Evolutionary conservation across 2,888 invertebrate genomes (phyloP), one percentile per base, ranked within the genome.

Genomic region (Cylindroiulus punctatus): DNA sequence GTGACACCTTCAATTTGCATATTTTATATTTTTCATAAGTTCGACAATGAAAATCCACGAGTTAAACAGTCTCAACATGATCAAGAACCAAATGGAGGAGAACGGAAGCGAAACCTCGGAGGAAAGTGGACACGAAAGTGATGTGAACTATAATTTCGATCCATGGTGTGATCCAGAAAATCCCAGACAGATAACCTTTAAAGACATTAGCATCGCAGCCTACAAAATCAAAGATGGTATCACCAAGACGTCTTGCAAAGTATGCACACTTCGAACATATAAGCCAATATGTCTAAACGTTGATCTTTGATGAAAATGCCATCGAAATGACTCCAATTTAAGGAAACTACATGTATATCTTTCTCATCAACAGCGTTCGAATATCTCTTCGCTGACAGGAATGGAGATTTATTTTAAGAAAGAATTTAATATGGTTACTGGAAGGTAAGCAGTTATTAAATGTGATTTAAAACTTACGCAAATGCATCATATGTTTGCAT

Each of bases 341-440:
- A 22, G 19, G 40, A 30, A 8, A 5, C 22, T 84, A 30, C 81
- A 85, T n/a, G n/a, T 85, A n/a, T 32, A 26, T 82, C 42, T 83
- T 32, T 82, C 87, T 88, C 88, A 86, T 87, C 90, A 92, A 52
- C 91, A 98, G 97, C 94, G 93, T 92, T 97, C 97, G 0, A 95
- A 95, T 89, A 93, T 97, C 91, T 96, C 97, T 0, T 92, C 93
- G 3, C 90, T 93, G 84, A 94, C 94, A 86, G 96, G 94, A 82
- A 96, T 98, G 94, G 95, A 97, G 47, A 93, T 98, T 88, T 98
- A 94, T 91, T 93, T 98, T 89, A 98, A 98, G 92, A 97, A 97
- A 90, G 98, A 98, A 91, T 98, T 96, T 90, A 93, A 97, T 19
- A 98, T 98, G 91, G 94, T 94, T 88, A 98, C 98, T n/a, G 98